Conservation (phyloP, 2,113 vertebrate species). For the Vulpes lagopus region DNA sequence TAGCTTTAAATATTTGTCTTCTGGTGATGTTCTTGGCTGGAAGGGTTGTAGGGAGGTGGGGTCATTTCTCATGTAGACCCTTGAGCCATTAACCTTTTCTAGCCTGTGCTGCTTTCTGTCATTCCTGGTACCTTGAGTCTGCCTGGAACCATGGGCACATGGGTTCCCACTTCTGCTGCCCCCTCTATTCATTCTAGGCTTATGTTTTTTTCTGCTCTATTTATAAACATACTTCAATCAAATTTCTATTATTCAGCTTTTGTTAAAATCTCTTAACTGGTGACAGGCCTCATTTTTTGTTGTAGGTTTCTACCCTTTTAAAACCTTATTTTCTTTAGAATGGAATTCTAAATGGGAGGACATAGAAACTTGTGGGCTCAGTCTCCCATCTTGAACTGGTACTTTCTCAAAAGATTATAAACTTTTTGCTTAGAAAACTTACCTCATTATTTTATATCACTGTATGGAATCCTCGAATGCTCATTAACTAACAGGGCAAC, state of each 20-base stretch:
- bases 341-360: not conserved
- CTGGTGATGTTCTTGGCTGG: not conserved
- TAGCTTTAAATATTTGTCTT: conserved; percentile 17
- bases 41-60: not conserved
- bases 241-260: not conserved
- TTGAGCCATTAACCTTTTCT: not conserved
- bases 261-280: not conserved
- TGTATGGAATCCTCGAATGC: not conserved
- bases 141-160: not conserved
- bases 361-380: not conserved
- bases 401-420: conserved; percentile 26
- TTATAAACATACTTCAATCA: not conserved
- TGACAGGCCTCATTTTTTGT: not conserved
- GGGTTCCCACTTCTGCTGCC: not conserved
- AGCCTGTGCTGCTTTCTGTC: not conserved
- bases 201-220: not conserved
- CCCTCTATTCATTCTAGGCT: not conserved
- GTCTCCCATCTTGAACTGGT: not conserved
- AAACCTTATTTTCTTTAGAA: not conserved
- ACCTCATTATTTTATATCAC: not conserved
- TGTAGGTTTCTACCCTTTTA: not conserved
- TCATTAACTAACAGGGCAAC: not conserved
- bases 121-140: not conserved
- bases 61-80: not conserved
- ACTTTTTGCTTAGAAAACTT: not conserved